phyloP scores from a whole-genome alignment of 2,113 vertebrate genomes.

The Cinclus mexicanus region DNA sequence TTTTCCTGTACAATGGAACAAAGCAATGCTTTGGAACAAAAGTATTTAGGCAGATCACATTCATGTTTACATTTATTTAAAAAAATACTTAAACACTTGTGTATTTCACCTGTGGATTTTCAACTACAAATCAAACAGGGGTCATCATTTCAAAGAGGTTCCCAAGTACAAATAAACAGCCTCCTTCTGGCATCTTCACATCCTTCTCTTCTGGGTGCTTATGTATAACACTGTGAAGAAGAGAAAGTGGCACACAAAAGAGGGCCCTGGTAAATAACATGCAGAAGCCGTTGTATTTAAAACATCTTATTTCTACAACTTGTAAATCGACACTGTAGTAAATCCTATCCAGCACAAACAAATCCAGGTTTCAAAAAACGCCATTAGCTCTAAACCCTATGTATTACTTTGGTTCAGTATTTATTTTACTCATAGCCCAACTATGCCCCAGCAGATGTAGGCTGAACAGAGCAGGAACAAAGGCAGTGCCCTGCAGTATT shows the following conservation, averaged over 20 bases:
- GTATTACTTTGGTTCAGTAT: background rate
- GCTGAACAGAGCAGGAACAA: background rate
- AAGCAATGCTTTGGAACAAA: constrained; percentile 13
- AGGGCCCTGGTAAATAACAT: background rate
- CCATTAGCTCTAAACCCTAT: background rate
- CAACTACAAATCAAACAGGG: constrained; percentile 44
- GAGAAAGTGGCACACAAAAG: constrained; percentile 6
- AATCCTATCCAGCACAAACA: background rate
- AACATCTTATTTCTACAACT: background rate
- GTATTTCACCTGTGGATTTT: background rate
- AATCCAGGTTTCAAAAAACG: background rate
- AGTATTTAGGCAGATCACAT: background rate
- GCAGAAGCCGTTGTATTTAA: background rate
- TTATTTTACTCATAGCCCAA: background rate
- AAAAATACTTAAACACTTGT: constrained; percentile 9
- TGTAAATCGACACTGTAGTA: background rate
- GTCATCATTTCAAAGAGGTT: constrained; percentile 38
- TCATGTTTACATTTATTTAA: constrained; percentile 8
- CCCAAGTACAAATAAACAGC: constrained; percentile 39
- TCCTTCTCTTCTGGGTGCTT: constrained; percentile 99
- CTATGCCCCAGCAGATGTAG: background rate
- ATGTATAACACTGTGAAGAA: constrained; percentile 91
- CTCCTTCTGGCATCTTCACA: constrained; percentile 74
- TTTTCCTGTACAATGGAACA: constrained; percentile 14
- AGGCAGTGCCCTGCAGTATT: background rate